Conservation (phyloP, 2,888 invertebrate species). For the Hydriomena furcata region DNA sequence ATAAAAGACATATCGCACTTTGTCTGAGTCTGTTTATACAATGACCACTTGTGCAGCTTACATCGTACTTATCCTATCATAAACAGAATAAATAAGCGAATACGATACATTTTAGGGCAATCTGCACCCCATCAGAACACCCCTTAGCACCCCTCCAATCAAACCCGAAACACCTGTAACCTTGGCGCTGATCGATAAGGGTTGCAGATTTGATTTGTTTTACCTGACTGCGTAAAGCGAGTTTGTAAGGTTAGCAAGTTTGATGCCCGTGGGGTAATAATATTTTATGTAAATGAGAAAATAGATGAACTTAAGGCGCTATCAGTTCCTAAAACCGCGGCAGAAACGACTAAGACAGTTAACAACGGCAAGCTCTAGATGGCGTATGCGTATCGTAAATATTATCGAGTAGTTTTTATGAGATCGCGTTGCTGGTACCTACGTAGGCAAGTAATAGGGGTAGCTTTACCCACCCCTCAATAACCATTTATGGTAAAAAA, state of each 20-base stretch:
- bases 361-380: no score
- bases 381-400: no score
- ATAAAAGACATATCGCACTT: no score
- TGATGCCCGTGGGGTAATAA: background rate
- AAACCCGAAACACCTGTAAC: slow-evolving; percentile 55
- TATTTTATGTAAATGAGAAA: no score
- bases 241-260: background rate
- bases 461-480: no score
- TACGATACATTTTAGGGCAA: slow-evolving; percentile 52
- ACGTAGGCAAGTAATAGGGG: no score
- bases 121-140: slow-evolving; percentile 53
- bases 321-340: no score
- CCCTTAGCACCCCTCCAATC: slow-evolving; percentile 38
- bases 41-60: background rate
- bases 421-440: no score
- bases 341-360: no score
- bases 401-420: no score
- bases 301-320: no score
- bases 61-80: slow-evolving; percentile 9
- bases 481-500: no score
- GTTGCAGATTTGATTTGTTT: slow-evolving; percentile 35
- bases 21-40: background rate
- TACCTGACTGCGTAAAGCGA: slow-evolving; percentile 12
- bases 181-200: slow-evolving; percentile 44
- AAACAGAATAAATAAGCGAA: slow-evolving; percentile 27